Evolutionary conservation across 2,888 invertebrate genomes (phyloP).

Genomic region (Phengaris alcon): DNA sequence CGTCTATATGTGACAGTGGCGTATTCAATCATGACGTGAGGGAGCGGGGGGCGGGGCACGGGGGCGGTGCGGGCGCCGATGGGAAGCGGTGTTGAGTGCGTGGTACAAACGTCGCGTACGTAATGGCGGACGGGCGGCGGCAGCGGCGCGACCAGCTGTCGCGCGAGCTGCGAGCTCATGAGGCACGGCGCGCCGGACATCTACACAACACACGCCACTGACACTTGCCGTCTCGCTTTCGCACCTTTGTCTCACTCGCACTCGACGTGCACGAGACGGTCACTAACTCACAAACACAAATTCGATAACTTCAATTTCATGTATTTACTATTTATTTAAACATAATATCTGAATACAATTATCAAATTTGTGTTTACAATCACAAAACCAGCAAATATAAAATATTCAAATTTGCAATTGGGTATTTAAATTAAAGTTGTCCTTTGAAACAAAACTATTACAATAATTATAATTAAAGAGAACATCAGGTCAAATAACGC

Average conservation of each 20-base stretch:
- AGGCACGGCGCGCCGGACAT: slow-evolving; percentile 59
- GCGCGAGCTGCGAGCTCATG: slow-evolving; percentile 81
- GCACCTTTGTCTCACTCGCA: slow-evolving; percentile 3
- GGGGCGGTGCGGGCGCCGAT: slow-evolving; percentile 53
- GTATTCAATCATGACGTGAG: slow-evolving; percentile 29
- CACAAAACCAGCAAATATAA: not conserved
- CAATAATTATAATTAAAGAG: not conserved
- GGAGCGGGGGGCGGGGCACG: slow-evolving; percentile 37
- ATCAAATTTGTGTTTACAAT: slow-evolving; percentile 3
- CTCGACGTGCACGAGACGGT: slow-evolving; percentile 8
- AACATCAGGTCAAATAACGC: no score
- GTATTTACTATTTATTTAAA: no score
- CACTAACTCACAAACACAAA: not conserved
- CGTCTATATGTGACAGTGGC: slow-evolving; percentile 19
- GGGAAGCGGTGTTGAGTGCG: slow-evolving; percentile 78
- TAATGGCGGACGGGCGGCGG: slow-evolving; percentile 74
- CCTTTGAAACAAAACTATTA: not conserved
- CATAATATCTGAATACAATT: not conserved
- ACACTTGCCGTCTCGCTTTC: slow-evolving; percentile 20
- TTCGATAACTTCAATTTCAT: not conserved
- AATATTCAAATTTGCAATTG: not conserved
- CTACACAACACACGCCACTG: slow-evolving; percentile 57
- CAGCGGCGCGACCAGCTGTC: slow-evolving; percentile 80
- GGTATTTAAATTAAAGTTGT: not conserved
- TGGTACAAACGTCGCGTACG: slow-evolving; percentile 78